Evolutionary conservation across 2,113 vertebrate genomes (phyloP), one percentile per base, ranked within the genome.

Genomic region (Martes martes): DNA sequence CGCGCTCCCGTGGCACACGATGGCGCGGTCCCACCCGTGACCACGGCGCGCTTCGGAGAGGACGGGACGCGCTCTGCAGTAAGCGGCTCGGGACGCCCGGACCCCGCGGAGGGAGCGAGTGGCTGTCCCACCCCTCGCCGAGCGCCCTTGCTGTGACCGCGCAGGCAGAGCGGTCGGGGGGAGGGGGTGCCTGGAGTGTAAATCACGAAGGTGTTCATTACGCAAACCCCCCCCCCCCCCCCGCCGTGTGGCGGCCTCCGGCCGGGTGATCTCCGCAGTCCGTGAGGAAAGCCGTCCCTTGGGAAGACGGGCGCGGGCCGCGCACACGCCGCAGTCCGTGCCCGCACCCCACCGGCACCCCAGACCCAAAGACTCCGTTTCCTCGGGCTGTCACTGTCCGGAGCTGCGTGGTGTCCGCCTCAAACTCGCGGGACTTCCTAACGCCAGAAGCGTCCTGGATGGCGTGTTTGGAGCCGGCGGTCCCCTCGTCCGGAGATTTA

Each of bases 351-450:
- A 6, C 59, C 7, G 59, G 19, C 23, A 23, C 47, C 71, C 7
- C 28, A 7, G 21, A 28, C 2, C 47, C 15, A 15, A 21, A 2
- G 47, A 1, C 24, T 10, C 61, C 5, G 11, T 15, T 79, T 7
- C 0, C 15, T 7, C 3, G 7, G 78, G 45, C 26, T 15, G 33
- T 6, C 4, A 18, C 13, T 10, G 33, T 19, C 33, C 1, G 6
- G 4, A 28, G 59, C 76, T 15, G 15, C 21, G 2, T 4, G 28
- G 45, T 6, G n/a, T 3, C 24, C 42, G 36, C n/a, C n/a, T 28
- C 7, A 2, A 2, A 2, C 16, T 42, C 78, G 11, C n/a, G 6
- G 6, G 8, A 16, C 1, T 26, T 8, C 19, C 47, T 31, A 2
- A 7, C 61, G 15, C 16, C 3, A 1, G 47, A 45, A 3, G 73